Conservation (phyloP, 2,797 vertebrate genomes). For the Poecilia velifera region DNA sequence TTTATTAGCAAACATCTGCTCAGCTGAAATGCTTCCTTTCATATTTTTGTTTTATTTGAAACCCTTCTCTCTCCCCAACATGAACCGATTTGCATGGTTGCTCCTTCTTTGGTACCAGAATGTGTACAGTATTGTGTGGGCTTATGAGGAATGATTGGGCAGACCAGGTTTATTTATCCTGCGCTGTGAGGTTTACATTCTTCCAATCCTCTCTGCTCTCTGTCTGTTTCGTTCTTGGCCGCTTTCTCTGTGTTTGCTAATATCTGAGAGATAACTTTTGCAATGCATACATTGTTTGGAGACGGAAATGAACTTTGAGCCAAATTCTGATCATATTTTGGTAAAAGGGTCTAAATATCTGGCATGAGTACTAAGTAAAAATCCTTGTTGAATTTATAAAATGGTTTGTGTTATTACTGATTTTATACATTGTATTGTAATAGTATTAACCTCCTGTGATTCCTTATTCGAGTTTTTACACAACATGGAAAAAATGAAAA, state of each 20-base stretch:
- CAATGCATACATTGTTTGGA: conserved; percentile 69
- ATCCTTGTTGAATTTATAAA: not conserved
- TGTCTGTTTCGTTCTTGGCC: conserved; percentile 72
- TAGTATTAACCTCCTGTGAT: not conserved
- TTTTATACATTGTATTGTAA: not conserved
- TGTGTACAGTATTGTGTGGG: conserved; percentile 69
- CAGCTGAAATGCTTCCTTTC: conserved; percentile 71
- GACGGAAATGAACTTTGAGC: conserved; percentile 71
- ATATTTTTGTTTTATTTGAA: conserved; percentile 50
- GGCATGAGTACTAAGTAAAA: conserved; percentile 2
- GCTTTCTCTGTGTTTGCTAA: conserved; percentile 69
- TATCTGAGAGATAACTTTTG: conserved; percentile 79
- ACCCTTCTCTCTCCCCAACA: conserved; percentile 43
- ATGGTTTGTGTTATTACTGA: not conserved
- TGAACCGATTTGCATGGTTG: conserved; percentile 67
- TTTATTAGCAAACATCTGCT: conserved; percentile 77
- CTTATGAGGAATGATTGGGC: conserved; percentile 74
- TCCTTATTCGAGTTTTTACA: not conserved
- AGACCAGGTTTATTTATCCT: conserved; percentile 80
- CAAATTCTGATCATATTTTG: conserved; percentile 30
- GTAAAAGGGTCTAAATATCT: conserved; percentile 5
- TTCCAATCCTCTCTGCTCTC: conserved; percentile 73
- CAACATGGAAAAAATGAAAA: not conserved
- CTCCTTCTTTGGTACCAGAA: conserved; percentile 66
- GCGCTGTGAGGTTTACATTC: conserved; percentile 79